These are phyloP conservation scores for Solea senegalensis DNA, from an alignment of 2,113 vertebrate species.

Conservation along the genomic window DNA sequence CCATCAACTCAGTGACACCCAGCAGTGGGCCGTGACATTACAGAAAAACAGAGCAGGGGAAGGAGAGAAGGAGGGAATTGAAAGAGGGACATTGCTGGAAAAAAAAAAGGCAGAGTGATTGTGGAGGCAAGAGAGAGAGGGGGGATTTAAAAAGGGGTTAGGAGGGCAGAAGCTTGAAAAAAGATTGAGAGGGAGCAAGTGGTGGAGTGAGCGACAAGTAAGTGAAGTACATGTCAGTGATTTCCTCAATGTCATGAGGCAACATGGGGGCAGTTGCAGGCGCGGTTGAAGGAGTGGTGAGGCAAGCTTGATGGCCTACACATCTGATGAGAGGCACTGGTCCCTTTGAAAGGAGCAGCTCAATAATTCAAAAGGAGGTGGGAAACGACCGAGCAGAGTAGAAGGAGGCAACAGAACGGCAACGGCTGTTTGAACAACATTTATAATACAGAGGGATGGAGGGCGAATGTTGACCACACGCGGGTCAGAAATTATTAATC, in stretches of 20 bases:
- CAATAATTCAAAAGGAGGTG: conserved; percentile 75
- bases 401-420: conserved; percentile 23
- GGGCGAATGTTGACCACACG: conserved; percentile 33
- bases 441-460: conserved; percentile 36
- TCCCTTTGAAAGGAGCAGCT: conserved; percentile 74
- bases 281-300: conserved; percentile 76
- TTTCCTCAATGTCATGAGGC: conserved; percentile 78
- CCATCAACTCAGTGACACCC: conserved; percentile 81
- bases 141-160: conserved; percentile 61
- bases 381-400: conserved; percentile 25
- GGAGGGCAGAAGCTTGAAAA: conserved; percentile 46
- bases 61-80: conserved; percentile 8
- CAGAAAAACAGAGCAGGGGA: conserved; percentile 69
- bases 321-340: conserved; percentile 68
- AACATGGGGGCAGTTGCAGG: conserved; percentile 60
- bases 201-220: conserved; percentile 58
- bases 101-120: conserved; percentile 36
- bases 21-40: conserved; percentile 82
- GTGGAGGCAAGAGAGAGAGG: conserved; percentile 47
- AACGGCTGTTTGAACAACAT: conserved; percentile 37
- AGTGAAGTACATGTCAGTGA: conserved; percentile 73
- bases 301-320: conserved; percentile 75
- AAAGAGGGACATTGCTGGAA: conserved; percentile 24
- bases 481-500: conserved; percentile 52
- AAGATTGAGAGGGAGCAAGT: conserved; percentile 67